A percentile compares a stretch with the other conserved stretches of the same genome.
Evolutionary conservation across 2,888 invertebrate genomes (phyloP).

Genomic region (Lasiommata megera): DNA sequence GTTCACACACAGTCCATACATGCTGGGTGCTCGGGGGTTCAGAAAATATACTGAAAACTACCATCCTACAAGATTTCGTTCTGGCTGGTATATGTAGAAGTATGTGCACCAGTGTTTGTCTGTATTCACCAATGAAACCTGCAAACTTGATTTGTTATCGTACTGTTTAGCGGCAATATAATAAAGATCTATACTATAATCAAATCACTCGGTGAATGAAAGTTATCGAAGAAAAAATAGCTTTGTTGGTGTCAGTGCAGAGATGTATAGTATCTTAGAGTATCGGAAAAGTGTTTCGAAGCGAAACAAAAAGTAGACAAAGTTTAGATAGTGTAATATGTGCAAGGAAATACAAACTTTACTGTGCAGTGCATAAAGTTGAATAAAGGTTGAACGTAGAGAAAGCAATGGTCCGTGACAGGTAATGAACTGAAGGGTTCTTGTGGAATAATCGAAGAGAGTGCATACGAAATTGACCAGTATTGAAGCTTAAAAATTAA

Average conservation of each 20-base stretch:
- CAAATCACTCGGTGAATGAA: conserved; percentile 43
- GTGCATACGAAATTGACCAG: conserved; percentile 50
- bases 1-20: conserved; percentile 13
- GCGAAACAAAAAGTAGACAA: conserved; percentile 61
- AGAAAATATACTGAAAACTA: conserved; percentile 35
- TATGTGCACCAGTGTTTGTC: conserved; percentile 73
- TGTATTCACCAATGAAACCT: conserved; percentile 50
- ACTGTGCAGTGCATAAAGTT: conserved; percentile 76
- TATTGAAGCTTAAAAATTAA: conserved; percentile 35
- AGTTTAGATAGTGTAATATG: conserved; percentile 57
- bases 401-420: conserved; percentile 62
- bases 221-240: conserved; percentile 47
- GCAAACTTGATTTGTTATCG: conserved; percentile 44
- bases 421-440: conserved; percentile 45
- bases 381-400: conserved; percentile 56
- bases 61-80: conserved; percentile 50
- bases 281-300: conserved; percentile 56
- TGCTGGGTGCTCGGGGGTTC: conserved; percentile 54
- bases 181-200: conserved; percentile 36
- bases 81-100: conserved; percentile 80
- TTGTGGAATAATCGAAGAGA: conserved; percentile 40
- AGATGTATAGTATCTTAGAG: conserved; percentile 51
- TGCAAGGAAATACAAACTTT: conserved; percentile 73
- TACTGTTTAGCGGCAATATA: conserved; percentile 30
- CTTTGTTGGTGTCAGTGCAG: conserved; percentile 58